phyloP scores from a whole-genome alignment of 2,888 invertebrate species.

The Actias luna region DNA sequence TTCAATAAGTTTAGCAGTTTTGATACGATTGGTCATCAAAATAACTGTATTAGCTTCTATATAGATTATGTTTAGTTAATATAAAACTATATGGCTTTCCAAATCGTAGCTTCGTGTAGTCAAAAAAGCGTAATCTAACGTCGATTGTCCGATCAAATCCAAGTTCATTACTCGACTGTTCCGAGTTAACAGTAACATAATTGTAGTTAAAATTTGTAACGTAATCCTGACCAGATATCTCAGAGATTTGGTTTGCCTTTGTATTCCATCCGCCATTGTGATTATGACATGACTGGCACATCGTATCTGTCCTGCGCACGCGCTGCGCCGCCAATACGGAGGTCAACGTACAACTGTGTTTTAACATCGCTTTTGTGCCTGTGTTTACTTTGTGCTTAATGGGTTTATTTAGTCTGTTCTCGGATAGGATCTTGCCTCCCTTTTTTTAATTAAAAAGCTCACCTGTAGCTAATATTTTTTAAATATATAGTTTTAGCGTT shows the following conservation, averaged over 20 bases:
- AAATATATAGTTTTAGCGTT: no score
- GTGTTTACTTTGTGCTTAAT: conserved; percentile 24
- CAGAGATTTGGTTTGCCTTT: conserved; percentile 68
- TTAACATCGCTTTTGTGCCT: conserved; percentile 6
- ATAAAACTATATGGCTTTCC: conserved; percentile 7
- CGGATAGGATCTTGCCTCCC: neutral
- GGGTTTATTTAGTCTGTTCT: conserved; percentile 12
- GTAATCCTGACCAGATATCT: conserved; percentile 76
- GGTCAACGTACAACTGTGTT: conserved; percentile 54
- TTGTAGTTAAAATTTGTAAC: conserved; percentile 74
- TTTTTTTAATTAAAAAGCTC: neutral
- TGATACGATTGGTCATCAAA: no score
- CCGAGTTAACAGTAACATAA: conserved; percentile 68
- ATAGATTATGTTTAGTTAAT: neutral
- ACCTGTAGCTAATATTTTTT: no score
- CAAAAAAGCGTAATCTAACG: conserved; percentile 29
- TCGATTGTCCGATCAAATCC: conserved; percentile 33
- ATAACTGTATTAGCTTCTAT: no score
- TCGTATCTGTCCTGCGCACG: conserved; percentile 59
- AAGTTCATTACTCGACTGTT: conserved; percentile 65
- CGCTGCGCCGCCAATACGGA: conserved; percentile 41
- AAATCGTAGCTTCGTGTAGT: conserved; percentile 4
- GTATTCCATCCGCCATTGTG: conserved; percentile 70
- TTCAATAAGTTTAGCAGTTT: no score
- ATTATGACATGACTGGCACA: conserved; percentile 72